phyloP scores from a whole-genome alignment of 2,797 vertebrate genomes.

The Halcyon badia region DNA sequence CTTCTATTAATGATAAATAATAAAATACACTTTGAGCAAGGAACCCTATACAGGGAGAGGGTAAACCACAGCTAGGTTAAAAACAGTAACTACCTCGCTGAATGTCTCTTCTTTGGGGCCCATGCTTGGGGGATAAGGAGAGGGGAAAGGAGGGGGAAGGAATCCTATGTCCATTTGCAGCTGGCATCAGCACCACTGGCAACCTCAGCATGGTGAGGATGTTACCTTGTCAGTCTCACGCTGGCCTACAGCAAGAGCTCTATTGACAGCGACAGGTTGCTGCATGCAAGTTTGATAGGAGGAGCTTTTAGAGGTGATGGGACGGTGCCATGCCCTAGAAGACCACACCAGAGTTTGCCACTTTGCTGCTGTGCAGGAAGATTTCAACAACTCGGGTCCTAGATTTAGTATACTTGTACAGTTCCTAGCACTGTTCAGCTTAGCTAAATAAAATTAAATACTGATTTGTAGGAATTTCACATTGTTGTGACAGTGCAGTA shows the following conservation, averaged over 20 bases:
- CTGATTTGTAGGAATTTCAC: not conserved
- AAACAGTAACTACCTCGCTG: not conserved
- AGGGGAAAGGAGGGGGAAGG: not conserved
- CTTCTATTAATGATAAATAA: not conserved
- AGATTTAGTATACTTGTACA: not conserved
- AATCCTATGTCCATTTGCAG: not conserved
- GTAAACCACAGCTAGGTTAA: not conserved
- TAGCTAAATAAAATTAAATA: not conserved
- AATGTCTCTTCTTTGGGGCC: not conserved
- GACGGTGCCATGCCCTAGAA: not conserved
- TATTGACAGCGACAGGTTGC: not conserved
- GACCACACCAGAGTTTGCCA: accelerated
- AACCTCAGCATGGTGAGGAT: not conserved
- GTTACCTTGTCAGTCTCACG: not conserved
- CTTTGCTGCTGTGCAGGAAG: not conserved
- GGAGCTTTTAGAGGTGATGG: not conserved
- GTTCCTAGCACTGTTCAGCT: not conserved
- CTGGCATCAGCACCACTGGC: not conserved
- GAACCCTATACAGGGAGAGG: not conserved
- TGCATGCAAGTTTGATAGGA: not conserved
- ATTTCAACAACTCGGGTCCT: not conserved
- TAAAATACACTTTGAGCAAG: not conserved
- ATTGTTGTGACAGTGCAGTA: not conserved
- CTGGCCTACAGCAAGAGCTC: not conserved
- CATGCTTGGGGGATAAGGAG: accelerated